Base-by-base conservation (phyloP, 2,797 vertebrate genomes). In the Channa striata region DNA sequence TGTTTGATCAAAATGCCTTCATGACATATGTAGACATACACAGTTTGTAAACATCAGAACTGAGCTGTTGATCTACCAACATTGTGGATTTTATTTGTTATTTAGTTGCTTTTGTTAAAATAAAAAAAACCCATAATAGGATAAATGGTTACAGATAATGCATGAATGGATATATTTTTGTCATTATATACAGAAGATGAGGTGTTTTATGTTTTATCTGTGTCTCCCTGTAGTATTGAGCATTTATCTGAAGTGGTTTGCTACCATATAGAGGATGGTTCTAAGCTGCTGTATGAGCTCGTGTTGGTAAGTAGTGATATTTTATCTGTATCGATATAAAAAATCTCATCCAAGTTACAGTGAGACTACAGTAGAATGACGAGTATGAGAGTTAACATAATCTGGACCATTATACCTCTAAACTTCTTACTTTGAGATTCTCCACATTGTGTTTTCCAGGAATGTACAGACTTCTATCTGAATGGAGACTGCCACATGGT, bases 221-320 rank as follows among this genome's bases (percentile, higher is more conserved):
- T 62, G 2, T 67, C 1, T 71, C 1, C 70, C 19, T 68, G 10
- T 81, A 99, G 97, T 77, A 89, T 98, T 77, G 94, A 97, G 49
- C 94, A 95, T 56, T 87, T 99, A 59, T 66, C 90, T 10, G 92
- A 94, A 13, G 84, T 97, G 71, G 92, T 93, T 48, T 87, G 91
- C 21, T 89, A 95, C 62, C 92, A 96, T 86, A 96, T 97, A 68
- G 96, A 97, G 91, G 86, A 83, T 46, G 90, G 87, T 17, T 82
- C 84, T 52, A 95, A 91, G 85, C 93, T 98, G 53, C 85, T 93
- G 8, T 83, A 94, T n/a, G 89, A 96, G 77, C 87, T 98, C 19
- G 88, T 91, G 47, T 91, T 98, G 89, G 93, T 90, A 83, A 72
- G 93, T 77, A 59, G 5, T 59, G 0, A 42, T 25, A 68, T 64